Evolutionary conservation across 2,113 vertebrate genomes (phyloP).

Genomic region (Catharus bicknelli): DNA sequence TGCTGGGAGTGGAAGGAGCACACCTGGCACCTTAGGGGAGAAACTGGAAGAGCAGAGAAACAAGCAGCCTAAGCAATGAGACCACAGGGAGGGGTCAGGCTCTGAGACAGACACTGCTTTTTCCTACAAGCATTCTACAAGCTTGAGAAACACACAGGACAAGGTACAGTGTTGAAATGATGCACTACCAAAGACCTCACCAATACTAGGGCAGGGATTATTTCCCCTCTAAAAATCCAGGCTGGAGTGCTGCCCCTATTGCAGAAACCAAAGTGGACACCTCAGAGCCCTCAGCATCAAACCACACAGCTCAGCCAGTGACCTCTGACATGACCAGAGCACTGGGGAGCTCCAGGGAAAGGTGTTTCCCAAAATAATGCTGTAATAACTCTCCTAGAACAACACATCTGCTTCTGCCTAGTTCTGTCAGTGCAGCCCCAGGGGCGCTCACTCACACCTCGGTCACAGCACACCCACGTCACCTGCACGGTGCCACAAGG

Average conservation of each 20-base stretch:
- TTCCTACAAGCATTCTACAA: background rate
- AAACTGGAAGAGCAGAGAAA: background rate
- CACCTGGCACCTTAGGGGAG: background rate
- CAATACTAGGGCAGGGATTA: background rate
- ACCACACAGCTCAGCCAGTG: background rate
- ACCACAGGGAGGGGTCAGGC: background rate
- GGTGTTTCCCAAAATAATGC: fast-evolving
- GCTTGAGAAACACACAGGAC: background rate
- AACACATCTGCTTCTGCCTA: background rate
- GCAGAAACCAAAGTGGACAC: background rate
- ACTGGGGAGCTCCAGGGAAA: background rate
- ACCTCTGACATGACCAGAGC: background rate
- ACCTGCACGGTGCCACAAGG: background rate
- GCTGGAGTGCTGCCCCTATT: background rate
- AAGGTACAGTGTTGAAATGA: background rate
- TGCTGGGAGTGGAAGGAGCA: fast-evolving
- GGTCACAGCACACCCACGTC: background rate
- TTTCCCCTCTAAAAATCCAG: background rate
- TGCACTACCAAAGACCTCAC: background rate
- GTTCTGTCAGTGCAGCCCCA: background rate
- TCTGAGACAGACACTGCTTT: background rate
- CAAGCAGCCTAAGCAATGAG: background rate
- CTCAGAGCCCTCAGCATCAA: background rate
- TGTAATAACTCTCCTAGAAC: background rate
- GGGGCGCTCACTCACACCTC: background rate